These are phyloP conservation scores for Tholera decimalis DNA, from an alignment of 2,888 invertebrate species.

Conservation along the genomic window DNA sequence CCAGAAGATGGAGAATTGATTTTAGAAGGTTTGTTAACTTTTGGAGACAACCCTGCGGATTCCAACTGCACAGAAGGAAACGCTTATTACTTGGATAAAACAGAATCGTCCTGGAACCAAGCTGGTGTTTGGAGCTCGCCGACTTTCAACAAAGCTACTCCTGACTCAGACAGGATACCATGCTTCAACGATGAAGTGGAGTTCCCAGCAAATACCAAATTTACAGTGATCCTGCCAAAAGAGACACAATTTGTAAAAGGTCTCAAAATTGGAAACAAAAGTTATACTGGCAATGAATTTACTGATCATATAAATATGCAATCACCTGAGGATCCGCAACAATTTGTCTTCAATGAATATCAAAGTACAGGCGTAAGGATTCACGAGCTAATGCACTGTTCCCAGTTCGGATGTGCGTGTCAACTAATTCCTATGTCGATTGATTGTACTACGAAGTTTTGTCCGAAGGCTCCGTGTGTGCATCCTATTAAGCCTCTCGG, in stretches of 20 bases:
- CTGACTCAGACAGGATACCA: slow-evolving; percentile 87
- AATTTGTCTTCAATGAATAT: slow-evolving; percentile 73
- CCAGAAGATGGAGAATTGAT: slow-evolving; percentile 83
- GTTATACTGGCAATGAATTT: slow-evolving; percentile 61
- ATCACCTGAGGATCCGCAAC: slow-evolving; percentile 62
- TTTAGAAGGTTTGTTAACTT: slow-evolving; percentile 76
- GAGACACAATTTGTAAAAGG: slow-evolving; percentile 70
- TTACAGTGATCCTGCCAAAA: slow-evolving; percentile 77
- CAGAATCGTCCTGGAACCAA: slow-evolving; percentile 79
- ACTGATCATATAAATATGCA: slow-evolving; percentile 40
- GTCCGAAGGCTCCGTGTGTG: slow-evolving; percentile 77
- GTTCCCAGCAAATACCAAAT: slow-evolving; percentile 77
- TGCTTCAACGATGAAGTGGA: slow-evolving; percentile 85
- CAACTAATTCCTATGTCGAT: slow-evolving; percentile 74
- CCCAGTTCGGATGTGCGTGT: slow-evolving; percentile 82
- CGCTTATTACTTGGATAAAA: slow-evolving; percentile 77
- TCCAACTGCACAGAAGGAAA: slow-evolving; percentile 74
- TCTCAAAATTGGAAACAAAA: slow-evolving; percentile 69
- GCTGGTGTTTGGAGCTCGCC: slow-evolving; percentile 85
- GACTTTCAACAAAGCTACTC: slow-evolving; percentile 86
- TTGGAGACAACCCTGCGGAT: slow-evolving; percentile 76
- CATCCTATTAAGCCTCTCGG: slow-evolving; percentile 82
- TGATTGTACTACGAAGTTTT: slow-evolving; percentile 80
- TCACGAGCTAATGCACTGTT: slow-evolving; percentile 62
- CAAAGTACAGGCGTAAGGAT: slow-evolving; percentile 67